Conservation (phyloP, 1,140 invertebrate species). For the Apis mellifera region Amel_HAv3.1 CM009937.2:10843001-10843500, state of each 20-base stretch:
- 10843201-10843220: slow-evolving; percentile 5
- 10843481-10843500: slow-evolving; percentile 26
- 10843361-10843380: slow-evolving; percentile 68
- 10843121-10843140: no score
- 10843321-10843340: slow-evolving; percentile 31
- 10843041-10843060: no score
- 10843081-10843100: no score
- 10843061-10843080: no score
- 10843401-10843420: slow-evolving; percentile 41
- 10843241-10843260: slow-evolving; percentile 73
- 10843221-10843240: slow-evolving; percentile 34
- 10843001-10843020: no score
- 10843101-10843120: no score
- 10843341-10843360: slow-evolving; percentile 62
- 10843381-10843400: neutral
- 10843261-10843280: slow-evolving; percentile 63
- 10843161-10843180: no score
- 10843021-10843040: no score
- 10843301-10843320: slow-evolving; percentile 33
- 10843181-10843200: neutral
- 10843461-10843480: slow-evolving; percentile 33
- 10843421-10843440: neutral
- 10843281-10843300: slow-evolving; percentile 25
- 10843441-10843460: neutral
- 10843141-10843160: no score